Conservation (phyloP, 2,113 vertebrate genomes). For the Phalacrocorax carbo region DNA sequence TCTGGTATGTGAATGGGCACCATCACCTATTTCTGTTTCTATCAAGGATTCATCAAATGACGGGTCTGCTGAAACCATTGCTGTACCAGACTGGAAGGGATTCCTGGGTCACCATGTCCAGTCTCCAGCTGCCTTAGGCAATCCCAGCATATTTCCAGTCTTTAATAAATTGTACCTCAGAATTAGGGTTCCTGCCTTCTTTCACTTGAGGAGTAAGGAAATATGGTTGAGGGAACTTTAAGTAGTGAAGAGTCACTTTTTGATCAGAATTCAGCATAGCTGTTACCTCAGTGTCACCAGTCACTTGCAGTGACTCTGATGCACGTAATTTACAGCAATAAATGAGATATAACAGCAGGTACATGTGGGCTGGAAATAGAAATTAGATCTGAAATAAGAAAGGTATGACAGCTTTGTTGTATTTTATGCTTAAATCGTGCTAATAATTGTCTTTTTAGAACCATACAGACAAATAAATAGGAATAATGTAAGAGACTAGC, state of each 20-base stretch:
- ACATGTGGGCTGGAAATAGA: not conserved
- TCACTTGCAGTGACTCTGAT: not conserved
- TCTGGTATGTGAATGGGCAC: not conserved
- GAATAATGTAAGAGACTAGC: not conserved
- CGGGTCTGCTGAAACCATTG: not conserved
- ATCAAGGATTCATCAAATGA: not conserved
- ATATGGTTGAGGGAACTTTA: not conserved
- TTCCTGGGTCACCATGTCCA: not conserved
- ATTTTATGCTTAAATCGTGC: constrained; percentile 4
- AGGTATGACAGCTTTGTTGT: not conserved
- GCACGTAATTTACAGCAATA: constrained; percentile 1
- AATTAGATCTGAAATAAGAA: not conserved
- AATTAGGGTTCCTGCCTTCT: not conserved
- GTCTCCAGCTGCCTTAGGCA: not conserved
- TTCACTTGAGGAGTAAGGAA: not conserved
- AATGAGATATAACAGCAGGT: constrained; percentile 20
- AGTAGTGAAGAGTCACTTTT: not conserved
- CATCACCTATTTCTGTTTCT: not conserved
- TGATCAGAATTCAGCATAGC: constrained; percentile 9
- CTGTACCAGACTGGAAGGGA: not conserved
- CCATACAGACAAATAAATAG: not conserved
- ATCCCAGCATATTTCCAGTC: not conserved
- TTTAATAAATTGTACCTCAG: not conserved
- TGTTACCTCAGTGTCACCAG: not conserved
- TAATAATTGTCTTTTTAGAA: not conserved